These are phyloP conservation scores for Thera obeliscata DNA, from an alignment of 2,888 invertebrate genomes.

Conservation along the genomic window DNA sequence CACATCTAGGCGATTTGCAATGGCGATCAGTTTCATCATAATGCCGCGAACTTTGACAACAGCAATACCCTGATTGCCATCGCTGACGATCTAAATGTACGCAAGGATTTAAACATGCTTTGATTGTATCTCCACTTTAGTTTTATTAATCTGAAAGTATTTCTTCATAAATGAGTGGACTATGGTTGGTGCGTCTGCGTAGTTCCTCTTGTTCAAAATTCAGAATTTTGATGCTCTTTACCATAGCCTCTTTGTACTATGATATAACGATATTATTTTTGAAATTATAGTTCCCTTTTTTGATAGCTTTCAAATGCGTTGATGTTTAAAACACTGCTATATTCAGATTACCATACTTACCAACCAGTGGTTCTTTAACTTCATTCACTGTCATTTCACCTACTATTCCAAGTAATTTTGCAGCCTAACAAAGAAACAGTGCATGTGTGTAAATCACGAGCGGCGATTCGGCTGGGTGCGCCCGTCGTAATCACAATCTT, in stretches of 20 bases:
- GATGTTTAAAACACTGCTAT: neutral
- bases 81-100: too few species aligned
- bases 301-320: neutral
- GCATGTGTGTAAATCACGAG: conserved; percentile 32
- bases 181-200: too few species aligned
- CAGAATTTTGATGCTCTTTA: neutral
- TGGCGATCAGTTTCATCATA: too few species aligned
- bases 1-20: too few species aligned
- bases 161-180: too few species aligned
- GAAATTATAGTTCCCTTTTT: too few species aligned
- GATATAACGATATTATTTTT: too few species aligned
- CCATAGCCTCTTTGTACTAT: too few species aligned
- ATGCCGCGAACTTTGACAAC: too few species aligned
- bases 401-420: conserved; percentile 15
- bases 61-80: too few species aligned
- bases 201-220: neutral
- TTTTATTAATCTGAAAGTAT: neutral
- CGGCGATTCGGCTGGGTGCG: conserved; percentile 41
- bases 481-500: conserved; percentile 31
- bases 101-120: too few species aligned
- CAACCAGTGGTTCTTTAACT: neutral
- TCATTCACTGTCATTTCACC: conserved; percentile 9
- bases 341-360: neutral
- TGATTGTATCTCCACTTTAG: neutral
- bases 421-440: conserved; percentile 24